Base-by-base conservation (phyloP, 2,888 invertebrate genomes). In the Anthophora plumipes region DNA sequence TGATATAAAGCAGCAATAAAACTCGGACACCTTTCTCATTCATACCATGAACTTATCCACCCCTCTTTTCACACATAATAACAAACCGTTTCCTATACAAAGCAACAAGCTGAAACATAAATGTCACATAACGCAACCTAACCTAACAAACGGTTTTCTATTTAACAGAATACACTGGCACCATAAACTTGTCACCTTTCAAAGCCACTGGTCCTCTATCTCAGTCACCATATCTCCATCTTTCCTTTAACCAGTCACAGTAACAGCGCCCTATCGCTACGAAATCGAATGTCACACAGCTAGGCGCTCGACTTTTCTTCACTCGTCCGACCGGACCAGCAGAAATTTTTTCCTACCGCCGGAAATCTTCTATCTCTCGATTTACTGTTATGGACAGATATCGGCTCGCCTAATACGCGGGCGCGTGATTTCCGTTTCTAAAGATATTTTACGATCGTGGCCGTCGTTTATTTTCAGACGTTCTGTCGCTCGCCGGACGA, bases 401-500 rank as follows among this genome's bases (percentile, higher is more conserved):
- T 7, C 20, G 17, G 0, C 37, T 12, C n/a, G n/a, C 7, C n/a
- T 12, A 41, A 63, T 39, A 12, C 48, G 9, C 41, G 12, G 6
- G 7, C 14, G 22, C 64, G 46, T 12, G 61, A 69, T 67, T 69
- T 66, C 81, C 61, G 64, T 43, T 68, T 78, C 77, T 68, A 78
- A 83, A 74, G 68, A 78, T 83, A 77, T 50, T 67, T 61, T 64
- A 67, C 63, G 71, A 68, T 71, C 52, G 22, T 4, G 46, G 55
- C 31, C 2, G 4, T 39, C 77, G 48, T 74, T 63, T 72, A 71
- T 77, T 77, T 72, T 46, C 59, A 48, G 55, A 4, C 46, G 71
- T 70, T 80, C 75, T 68, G 72, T 77, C 86, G 72, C 74, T 59
- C 71, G 52, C 69, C 50, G 59, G 54, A 22, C 71, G 86, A 69